A percentile compares a stretch with the other conserved stretches of the same genome.
These are phyloP conservation scores for Microtus obscurus DNA, from an alignment of 2,797 vertebrate species.

Conservation along the genomic window DNA sequence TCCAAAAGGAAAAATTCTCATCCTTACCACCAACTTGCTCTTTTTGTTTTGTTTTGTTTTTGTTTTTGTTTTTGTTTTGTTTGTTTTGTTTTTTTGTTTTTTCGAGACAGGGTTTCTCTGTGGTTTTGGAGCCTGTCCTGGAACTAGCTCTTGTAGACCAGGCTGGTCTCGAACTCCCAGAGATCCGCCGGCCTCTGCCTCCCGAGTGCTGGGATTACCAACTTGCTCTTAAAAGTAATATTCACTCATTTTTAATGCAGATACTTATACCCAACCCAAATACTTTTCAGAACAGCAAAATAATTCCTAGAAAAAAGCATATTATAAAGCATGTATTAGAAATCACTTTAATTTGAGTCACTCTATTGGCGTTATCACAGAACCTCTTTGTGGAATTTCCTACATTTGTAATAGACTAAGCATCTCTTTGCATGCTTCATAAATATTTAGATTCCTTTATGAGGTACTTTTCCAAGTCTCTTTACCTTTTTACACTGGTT, in stretches of 20 bases:
- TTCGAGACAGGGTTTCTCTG: no score
- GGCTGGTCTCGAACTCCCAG: no score
- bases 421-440: neutral
- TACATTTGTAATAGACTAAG: constrained; percentile 19
- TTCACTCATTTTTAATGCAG: neutral
- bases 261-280: neutral
- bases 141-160: no score
- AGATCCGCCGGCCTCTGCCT: no score
- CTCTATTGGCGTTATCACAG: neutral
- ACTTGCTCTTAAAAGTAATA: neutral
- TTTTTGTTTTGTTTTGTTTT: neutral
- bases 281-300: neutral
- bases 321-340: neutral
- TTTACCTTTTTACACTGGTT: neutral
- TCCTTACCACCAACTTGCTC: neutral
- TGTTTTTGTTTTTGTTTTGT: no score
- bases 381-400: neutral
- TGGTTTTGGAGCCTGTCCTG: no score
- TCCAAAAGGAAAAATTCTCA: neutral
- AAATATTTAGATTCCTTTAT: constrained; percentile 40
- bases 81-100: no score
- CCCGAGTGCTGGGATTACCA: neutral
- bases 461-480: neutral
- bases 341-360: constrained; percentile 8
- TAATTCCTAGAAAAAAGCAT: neutral